Evolutionary conservation across 1,140 invertebrate species (phyloP).

Genomic region (Pseudoatta argentina): DNA sequence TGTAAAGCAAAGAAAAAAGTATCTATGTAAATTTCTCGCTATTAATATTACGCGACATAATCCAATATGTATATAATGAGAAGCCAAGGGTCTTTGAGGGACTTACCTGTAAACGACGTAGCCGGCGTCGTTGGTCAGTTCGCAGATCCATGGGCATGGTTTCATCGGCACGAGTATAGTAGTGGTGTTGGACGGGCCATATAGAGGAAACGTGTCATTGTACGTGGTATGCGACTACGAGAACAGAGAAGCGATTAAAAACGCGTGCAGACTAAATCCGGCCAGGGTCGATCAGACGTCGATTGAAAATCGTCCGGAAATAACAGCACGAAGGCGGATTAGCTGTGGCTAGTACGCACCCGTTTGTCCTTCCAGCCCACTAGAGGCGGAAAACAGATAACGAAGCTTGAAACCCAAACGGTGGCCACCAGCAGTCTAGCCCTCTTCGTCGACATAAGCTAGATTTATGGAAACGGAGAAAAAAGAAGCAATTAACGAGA

Average conservation of each 20-base stretch:
- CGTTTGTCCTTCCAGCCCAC: constrained; percentile 96
- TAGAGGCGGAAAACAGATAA: constrained; percentile 98
- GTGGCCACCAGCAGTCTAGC: constrained; percentile 95
- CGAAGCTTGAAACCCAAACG: constrained; percentile 97
- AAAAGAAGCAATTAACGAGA: constrained; percentile 5
- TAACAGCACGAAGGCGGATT: constrained; percentile 30
- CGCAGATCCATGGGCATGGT: constrained; percentile 94
- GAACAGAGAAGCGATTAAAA: constrained; percentile 29
- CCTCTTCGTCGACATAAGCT: constrained; percentile 95
- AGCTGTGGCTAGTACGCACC: constrained; percentile 84
- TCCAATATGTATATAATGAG: background rate
- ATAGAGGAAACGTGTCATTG: constrained; percentile 77
- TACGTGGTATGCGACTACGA: constrained; percentile 73
- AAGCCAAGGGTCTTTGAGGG: background rate
- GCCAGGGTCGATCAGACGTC: background rate
- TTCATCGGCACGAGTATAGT: constrained; percentile 79
- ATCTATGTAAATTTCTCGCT: background rate
- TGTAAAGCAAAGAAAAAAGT: background rate
- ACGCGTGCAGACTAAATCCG: background rate
- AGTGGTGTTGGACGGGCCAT: constrained; percentile 81
- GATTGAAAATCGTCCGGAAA: constrained; percentile 15
- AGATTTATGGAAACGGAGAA: constrained; percentile 40
- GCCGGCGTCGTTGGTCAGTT: constrained; percentile 95
- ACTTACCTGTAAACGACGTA: constrained; percentile 89
- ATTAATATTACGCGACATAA: background rate